These are phyloP conservation scores for Zenarchopterus dispar DNA, from an alignment of 2,797 vertebrate genomes.

Conservation along the genomic window DNA sequence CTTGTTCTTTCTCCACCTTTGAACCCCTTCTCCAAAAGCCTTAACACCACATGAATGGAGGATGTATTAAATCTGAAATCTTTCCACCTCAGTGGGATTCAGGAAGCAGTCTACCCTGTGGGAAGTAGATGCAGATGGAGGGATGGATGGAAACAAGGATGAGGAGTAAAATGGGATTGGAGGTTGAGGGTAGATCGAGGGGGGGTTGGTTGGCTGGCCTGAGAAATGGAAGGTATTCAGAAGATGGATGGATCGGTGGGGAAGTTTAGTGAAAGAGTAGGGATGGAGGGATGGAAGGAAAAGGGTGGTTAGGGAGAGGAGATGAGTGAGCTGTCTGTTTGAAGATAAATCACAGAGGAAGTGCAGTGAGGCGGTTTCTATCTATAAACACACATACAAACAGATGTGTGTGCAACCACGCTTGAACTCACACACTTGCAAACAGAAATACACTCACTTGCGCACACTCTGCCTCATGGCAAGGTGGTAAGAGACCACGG, in stretches of 20 bases:
- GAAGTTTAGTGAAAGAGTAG: constrained; percentile 43
- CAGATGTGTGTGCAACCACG: constrained; percentile 54
- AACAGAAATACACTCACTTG: constrained; percentile 61
- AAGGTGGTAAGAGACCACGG: constrained; percentile 78
- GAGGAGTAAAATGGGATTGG: constrained; percentile 36
- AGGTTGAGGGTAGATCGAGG: constrained; percentile 12
- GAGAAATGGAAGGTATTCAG: constrained; percentile 46
- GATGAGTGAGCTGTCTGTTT: constrained; percentile 75
- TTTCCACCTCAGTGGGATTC: constrained; percentile 78
- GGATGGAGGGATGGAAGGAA: constrained; percentile 31
- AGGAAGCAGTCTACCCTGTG: constrained; percentile 72
- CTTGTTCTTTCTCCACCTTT: constrained; percentile 14
- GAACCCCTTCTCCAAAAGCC: constrained; percentile 54
- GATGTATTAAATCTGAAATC: constrained; percentile 77
- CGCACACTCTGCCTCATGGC: constrained; percentile 62
- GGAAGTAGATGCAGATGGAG: constrained; percentile 70
- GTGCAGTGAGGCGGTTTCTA: constrained; percentile 64
- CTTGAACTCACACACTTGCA: constrained; percentile 63
- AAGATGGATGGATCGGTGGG: constrained; percentile 64
- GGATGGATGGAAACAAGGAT: constrained; percentile 33
- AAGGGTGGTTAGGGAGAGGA: constrained; percentile 50
- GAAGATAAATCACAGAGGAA: constrained; percentile 78
- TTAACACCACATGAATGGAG: constrained; percentile 58
- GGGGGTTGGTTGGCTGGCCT: constrained; percentile 27
- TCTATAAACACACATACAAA: constrained; percentile 57